Evolutionary conservation across 2,113 vertebrate species (phyloP).

Genomic region (Pionites leucogaster): DNA sequence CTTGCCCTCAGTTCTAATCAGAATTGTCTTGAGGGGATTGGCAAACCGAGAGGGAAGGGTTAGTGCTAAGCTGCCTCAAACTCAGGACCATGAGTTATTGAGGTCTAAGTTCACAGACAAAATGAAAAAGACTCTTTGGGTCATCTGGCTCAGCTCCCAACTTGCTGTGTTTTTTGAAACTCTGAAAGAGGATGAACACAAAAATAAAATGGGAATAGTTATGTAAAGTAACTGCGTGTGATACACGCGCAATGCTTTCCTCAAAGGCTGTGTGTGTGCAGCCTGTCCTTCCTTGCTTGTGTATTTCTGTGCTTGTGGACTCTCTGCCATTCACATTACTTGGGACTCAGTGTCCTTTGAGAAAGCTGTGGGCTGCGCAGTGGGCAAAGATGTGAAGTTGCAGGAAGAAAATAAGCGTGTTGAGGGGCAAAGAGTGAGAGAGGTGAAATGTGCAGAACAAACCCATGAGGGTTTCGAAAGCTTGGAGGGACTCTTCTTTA

Average conservation of each 20-base stretch:
- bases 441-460: not conserved
- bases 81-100: not conserved
- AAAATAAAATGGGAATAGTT: not conserved
- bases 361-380: not conserved
- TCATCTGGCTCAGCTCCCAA: not conserved
- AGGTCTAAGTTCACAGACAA: not conserved
- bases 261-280: not conserved
- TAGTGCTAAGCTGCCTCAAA: conserved; percentile 2
- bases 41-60: conserved; percentile 10
- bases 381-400: not conserved
- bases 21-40: conserved; percentile 35
- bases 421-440: not conserved
- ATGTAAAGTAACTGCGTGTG: not conserved
- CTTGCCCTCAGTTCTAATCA: conserved; percentile 39
- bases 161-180: not conserved
- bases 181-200: not conserved
- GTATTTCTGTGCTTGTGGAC: not conserved
- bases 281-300: not conserved
- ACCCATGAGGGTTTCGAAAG: not conserved
- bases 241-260: not conserved
- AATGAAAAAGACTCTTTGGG: not conserved
- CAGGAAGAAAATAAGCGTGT: not conserved
- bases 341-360: not conserved
- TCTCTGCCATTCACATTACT: accelerated
- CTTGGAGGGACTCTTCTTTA: not conserved